phyloP scores from a whole-genome alignment of 2,113 vertebrate species.

The Lucifuga dentata region DNA sequence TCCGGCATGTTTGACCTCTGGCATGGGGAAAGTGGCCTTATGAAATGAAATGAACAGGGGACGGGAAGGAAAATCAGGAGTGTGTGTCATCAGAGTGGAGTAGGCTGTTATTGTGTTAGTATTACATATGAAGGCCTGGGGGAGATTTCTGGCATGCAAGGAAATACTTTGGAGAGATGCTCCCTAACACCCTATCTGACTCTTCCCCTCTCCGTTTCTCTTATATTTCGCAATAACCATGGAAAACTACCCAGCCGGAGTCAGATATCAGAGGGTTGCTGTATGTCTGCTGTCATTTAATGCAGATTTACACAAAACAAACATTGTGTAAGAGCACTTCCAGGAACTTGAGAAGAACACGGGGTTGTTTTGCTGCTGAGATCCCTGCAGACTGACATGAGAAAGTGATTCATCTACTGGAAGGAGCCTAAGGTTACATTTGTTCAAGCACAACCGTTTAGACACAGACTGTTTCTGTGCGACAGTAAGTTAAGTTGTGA shows the following conservation, averaged over 20 bases:
- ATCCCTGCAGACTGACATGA: slow-evolving; percentile 51
- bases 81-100: background rate
- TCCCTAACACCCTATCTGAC: slow-evolving; percentile 21
- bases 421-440: slow-evolving; percentile 49
- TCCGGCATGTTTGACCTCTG: too few species aligned
- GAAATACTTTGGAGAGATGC: background rate
- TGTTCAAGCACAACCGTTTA: slow-evolving; percentile 30
- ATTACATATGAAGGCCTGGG: slow-evolving; percentile 6
- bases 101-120: background rate
- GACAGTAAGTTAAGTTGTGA: slow-evolving; percentile 36
- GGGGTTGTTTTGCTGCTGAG: slow-evolving; percentile 54
- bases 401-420: slow-evolving; percentile 60
- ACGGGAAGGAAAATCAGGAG: too few species aligned
- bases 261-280: slow-evolving; percentile 50
- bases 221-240: slow-evolving; percentile 56
- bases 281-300: slow-evolving; percentile 62
- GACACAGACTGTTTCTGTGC: slow-evolving; percentile 37
- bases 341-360: slow-evolving; percentile 70
- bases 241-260: slow-evolving; percentile 54
- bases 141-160: slow-evolving; percentile 29
- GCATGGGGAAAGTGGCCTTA: too few species aligned
- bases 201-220: slow-evolving; percentile 11
- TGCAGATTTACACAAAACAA: slow-evolving; percentile 54
- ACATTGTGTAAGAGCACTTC: slow-evolving; percentile 75
- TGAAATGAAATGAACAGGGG: too few species aligned